A percentile compares a stretch with the other conserved stretches of the same genome.
Conservation (phyloP, 2,797 vertebrate genomes). For the Pteronotus mesoamericanus region DNA sequence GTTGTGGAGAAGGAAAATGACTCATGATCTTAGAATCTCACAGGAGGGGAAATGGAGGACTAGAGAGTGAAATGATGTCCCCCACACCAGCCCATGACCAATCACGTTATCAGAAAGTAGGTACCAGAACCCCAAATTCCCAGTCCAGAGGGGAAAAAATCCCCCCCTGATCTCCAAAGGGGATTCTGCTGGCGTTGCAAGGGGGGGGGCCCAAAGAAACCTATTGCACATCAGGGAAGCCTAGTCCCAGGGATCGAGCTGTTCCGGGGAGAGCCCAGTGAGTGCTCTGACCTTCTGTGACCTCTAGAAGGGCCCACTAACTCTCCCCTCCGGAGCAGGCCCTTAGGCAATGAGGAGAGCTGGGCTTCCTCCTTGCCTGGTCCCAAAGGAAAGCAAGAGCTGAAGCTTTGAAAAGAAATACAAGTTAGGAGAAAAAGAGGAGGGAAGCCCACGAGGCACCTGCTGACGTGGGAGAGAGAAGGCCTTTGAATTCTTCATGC, state of each 20-base stretch:
- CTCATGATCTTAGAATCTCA: not conserved
- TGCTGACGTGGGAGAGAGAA: not conserved
- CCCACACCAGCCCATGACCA: not conserved
- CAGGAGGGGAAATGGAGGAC: not conserved
- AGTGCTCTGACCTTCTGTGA: not conserved
- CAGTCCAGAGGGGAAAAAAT: not conserved
- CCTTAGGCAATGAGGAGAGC: not conserved
- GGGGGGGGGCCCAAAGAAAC: not conserved
- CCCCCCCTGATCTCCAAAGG: not conserved
- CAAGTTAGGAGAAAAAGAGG: not conserved
- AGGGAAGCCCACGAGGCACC: not conserved
- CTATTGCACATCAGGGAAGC: not conserved
- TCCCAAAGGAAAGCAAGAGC: not conserved
- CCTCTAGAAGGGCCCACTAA: not conserved
- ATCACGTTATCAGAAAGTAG: not conserved
- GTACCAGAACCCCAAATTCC: not conserved
- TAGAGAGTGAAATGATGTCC: not conserved
- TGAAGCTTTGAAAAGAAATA: not conserved
- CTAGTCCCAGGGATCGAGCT: not conserved
- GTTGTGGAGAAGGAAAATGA: not conserved
- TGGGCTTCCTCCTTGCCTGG: not conserved
- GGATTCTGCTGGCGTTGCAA: not conserved
- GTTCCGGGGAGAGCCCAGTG: not conserved
- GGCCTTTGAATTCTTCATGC: not conserved
- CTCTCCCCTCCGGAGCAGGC: not conserved